These are phyloP conservation scores for Parotocinclus haroldoi DNA, from an alignment of 2,797 vertebrate species.

Conservation along the genomic window DNA sequence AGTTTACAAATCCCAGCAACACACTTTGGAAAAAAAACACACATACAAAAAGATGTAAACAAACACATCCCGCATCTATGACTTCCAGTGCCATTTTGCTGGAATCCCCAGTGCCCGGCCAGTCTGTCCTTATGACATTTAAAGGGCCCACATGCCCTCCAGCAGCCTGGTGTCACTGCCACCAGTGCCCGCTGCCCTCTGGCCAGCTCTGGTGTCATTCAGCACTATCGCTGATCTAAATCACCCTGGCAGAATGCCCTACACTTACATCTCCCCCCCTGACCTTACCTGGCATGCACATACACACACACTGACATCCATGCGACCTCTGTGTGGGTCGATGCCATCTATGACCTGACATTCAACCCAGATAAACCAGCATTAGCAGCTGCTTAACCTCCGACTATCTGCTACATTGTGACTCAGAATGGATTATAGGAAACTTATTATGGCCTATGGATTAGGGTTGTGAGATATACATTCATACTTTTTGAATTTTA, in stretches of 20 bases:
- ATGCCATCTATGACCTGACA: constrained; percentile 45
- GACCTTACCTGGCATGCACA: constrained; percentile 52
- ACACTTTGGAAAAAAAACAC: background rate
- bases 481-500: too few relatives aligned
- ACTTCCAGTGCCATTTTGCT: constrained; percentile 44
- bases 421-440: constrained; percentile 13
- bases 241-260: constrained; percentile 41
- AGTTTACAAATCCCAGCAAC: too few relatives aligned
- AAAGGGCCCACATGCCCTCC: constrained; percentile 76
- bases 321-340: constrained; percentile 39
- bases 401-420: constrained; percentile 23
- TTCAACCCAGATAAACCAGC: constrained; percentile 36
- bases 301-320: constrained; percentile 32
- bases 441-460: constrained; percentile 5
- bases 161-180: constrained; percentile 70
- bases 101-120: constrained; percentile 38
- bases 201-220: constrained; percentile 46
- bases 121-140: constrained; percentile 73
- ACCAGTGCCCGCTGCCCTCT: constrained; percentile 71
- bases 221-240: constrained; percentile 38
- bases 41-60: constrained; percentile 5
- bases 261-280: constrained; percentile 37
- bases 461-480: background rate
- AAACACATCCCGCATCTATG: constrained; percentile 1
- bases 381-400: constrained; percentile 35